Evolutionary conservation across 2,797 vertebrate species (phyloP), one percentile per base, ranked within the genome.

Genomic region (Falco concolor): DNA sequence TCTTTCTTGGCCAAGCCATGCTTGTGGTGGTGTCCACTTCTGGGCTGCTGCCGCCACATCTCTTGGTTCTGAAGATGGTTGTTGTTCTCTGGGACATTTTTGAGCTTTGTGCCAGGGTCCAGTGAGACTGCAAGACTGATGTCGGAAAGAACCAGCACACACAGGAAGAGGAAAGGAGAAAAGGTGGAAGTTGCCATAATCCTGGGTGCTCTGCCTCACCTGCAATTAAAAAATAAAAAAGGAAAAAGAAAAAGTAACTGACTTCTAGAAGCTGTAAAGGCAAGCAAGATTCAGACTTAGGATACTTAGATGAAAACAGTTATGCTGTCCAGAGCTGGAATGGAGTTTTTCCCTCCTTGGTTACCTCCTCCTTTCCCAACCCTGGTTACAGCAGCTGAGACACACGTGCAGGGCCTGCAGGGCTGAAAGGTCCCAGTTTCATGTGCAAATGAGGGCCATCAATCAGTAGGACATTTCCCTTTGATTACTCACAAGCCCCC

Each of bases 61-160:
- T 98, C 98, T 24, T 98, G 97, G 79, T 97, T 97, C 53, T 98
- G 98, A 18, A 98, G 97, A 85, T 94, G 92, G 69, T 98, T 98
- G 93, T 86, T 97, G 25, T 70, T 96, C 87, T 97, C 96, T 2
- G 97, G 97, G 30, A 81, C 78, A 49, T 84, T 97, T 95, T 70
- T 87, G 27, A 94, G 84, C 38, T 95, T 93, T 6, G 90, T 89
- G 32, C n/a, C 89, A 6, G 97, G 44, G 12, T 97, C 97, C 38
- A 97, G 77, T 36, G 97, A 96, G 32, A 84, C 64, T 8, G 87
- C 77, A 20, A 83, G 82, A 22, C 88, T 92, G 70, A 97, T 60
- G 47, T 95, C 74, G 44, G 95, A 90, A 59, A 97, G 72, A 74
- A 95, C 23, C 93, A 98, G 90, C 27, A 95, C 3, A 5, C 79